A percentile compares a stretch with the other conserved stretches of the same genome.
These are phyloP conservation scores for Vanessa tameamea DNA, from an alignment of 1,140 invertebrate species.

Conservation along the genomic window DNA sequence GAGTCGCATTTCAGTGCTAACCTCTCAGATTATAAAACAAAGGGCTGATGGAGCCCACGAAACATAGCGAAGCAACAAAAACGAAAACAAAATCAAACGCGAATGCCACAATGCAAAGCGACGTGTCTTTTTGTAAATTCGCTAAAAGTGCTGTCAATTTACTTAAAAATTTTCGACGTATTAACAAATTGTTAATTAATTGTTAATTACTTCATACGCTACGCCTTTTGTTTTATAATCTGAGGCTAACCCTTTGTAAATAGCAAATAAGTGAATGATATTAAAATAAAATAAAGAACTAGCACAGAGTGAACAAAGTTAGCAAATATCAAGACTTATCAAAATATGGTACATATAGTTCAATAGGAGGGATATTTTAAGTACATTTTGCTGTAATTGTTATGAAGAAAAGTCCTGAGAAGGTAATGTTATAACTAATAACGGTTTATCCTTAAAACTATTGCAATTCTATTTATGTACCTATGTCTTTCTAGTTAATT, in stretches of 20 bases:
- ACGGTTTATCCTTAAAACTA: slow-evolving; percentile 14
- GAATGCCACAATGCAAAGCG: too few species aligned
- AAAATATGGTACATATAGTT: slow-evolving; percentile 18
- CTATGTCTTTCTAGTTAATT: background rate
- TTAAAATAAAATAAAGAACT: background rate
- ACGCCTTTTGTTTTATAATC: too few species aligned
- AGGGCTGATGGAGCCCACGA: too few species aligned
- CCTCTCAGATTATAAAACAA: too few species aligned
- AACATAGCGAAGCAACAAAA: too few species aligned
- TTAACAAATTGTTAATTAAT: too few species aligned
- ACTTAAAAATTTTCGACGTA: too few species aligned
- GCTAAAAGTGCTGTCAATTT: too few species aligned
- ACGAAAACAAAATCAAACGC: too few species aligned
- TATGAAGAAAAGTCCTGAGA: slow-evolving; percentile 7
- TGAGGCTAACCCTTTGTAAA: background rate
- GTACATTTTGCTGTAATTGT: slow-evolving; percentile 25
- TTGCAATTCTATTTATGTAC: slow-evolving; percentile 3
- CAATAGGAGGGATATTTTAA: slow-evolving; percentile 14
- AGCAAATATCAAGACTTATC: slow-evolving; percentile 9
- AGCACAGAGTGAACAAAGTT: background rate
- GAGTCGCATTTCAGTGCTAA: slow-evolving; percentile 3
- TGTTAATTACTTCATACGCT: too few species aligned
- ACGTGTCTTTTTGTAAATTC: too few species aligned
- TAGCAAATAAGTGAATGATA: background rate
- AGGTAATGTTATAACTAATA: slow-evolving; percentile 12